Evolutionary conservation across 2,797 vertebrate genomes (phyloP).

Genomic region (Danio jaintianensis): DNA sequence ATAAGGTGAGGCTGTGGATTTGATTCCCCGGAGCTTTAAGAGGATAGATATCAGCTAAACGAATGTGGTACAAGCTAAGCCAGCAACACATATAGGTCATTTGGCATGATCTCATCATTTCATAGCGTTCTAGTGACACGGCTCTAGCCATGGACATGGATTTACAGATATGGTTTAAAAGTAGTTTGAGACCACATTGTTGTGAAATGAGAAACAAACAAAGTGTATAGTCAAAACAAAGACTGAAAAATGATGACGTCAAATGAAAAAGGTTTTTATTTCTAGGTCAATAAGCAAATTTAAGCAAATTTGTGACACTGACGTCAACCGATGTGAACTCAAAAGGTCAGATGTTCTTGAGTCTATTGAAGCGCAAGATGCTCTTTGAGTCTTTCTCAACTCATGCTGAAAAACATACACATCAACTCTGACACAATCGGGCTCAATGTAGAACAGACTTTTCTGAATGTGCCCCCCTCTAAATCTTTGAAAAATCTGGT

Average conservation of each 20-base stretch:
- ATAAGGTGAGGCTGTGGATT: conserved; percentile 13
- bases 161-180: background rate
- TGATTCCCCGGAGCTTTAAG: conserved; percentile 7
- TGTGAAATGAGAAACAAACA: background rate
- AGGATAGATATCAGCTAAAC: conserved; percentile 16
- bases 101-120: conserved; percentile 11
- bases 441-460: too few relatives aligned
- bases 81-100: conserved; percentile 17
- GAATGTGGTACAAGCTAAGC: conserved; percentile 3
- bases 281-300: conserved; percentile 26
- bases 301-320: conserved; percentile 9
- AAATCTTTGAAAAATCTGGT: too few relatives aligned
- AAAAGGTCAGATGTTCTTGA: conserved; percentile 18
- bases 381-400: background rate
- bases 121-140: background rate
- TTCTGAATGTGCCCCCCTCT: too few relatives aligned
- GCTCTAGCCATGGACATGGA: background rate
- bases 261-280: conserved; percentile 23
- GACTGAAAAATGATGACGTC: background rate
- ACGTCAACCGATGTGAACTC: conserved; percentile 7
- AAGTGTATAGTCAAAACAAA: background rate
- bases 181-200: background rate
- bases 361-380: background rate
- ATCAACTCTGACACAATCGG: background rate
- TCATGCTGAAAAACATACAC: background rate